Percentiles rank a stretch among this genome's conserved stretches.
Evolutionary conservation across 1,140 invertebrate species (phyloP).

Genomic region (Heliconius hewitsoni): DNA sequence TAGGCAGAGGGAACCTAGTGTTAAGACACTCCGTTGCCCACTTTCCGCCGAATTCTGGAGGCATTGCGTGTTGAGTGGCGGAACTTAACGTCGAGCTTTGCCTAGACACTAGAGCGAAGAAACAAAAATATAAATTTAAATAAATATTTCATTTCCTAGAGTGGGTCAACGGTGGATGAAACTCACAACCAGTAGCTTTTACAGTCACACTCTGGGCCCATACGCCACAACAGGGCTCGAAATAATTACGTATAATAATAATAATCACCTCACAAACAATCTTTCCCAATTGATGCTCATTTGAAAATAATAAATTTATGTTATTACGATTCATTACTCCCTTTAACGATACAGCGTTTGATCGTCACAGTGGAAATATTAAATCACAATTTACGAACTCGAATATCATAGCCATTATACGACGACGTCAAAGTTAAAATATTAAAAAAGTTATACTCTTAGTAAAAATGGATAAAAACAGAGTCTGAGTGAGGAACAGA

Average conservation of each 20-base stretch:
- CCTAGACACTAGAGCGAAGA: no score
- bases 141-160: no score
- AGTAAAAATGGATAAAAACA: not conserved
- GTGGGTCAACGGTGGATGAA: no score
- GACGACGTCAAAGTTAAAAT: not conserved
- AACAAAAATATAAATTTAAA: no score
- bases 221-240: no score
- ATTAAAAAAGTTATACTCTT: not conserved
- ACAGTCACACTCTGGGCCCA: no score
- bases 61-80: no score
- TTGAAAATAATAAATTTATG: not conserved
- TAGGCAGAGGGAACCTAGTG: no score
- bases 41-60: no score
- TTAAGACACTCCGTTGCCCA: no score
- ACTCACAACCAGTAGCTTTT: no score
- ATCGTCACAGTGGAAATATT: not conserved
- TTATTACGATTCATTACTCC: not conserved
- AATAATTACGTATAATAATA: not conserved
- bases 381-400: not conserved
- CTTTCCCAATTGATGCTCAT: not conserved
- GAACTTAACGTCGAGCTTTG: no score
- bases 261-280: not conserved
- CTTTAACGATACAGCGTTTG: not conserved
- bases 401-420: not conserved
- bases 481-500: not conserved